A percentile compares a stretch with the other conserved stretches of the same genome.
phyloP scores from a whole-genome alignment of 1,140 invertebrate species.

The Semibalanus balanoides region DNA sequence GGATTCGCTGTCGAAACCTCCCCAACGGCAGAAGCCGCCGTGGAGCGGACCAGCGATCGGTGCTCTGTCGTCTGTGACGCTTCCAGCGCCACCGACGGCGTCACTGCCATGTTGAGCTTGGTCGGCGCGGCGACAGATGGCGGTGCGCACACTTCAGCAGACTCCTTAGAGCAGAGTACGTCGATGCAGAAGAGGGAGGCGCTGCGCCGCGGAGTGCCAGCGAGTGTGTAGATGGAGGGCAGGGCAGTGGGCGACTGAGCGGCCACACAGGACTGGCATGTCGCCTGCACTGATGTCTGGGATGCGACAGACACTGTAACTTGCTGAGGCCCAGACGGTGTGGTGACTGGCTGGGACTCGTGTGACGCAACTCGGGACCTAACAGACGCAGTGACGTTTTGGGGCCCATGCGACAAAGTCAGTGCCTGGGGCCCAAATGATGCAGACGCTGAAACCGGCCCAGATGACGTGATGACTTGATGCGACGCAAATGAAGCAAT shows the following conservation, averaged over 20 bases:
- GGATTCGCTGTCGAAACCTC: neutral
- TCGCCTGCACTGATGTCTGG: neutral
- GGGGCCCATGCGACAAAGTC: too few relatives aligned
- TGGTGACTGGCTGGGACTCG: too few relatives aligned
- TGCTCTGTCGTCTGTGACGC: neutral
- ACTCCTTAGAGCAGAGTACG: neutral
- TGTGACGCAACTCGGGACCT: too few relatives aligned
- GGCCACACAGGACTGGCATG: neutral
- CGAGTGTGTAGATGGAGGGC: neutral
- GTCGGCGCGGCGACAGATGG: neutral
- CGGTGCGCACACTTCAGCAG: neutral
- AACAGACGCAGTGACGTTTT: too few relatives aligned
- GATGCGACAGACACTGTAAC: neutral
- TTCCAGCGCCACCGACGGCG: neutral
- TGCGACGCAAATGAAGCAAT: too few relatives aligned
- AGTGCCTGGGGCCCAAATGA: too few relatives aligned
- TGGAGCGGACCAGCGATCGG: neutral
- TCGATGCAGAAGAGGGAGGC: neutral
- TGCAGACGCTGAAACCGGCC: too few relatives aligned
- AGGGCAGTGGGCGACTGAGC: neutral
- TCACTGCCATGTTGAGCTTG: neutral
- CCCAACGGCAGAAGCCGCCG: too few relatives aligned
- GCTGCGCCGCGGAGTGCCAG: neutral
- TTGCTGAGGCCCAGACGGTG: too few relatives aligned
- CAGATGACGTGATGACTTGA: too few relatives aligned